Conservation (phyloP, 2,888 invertebrate species). For the Psococerastis gibbosa region DNA sequence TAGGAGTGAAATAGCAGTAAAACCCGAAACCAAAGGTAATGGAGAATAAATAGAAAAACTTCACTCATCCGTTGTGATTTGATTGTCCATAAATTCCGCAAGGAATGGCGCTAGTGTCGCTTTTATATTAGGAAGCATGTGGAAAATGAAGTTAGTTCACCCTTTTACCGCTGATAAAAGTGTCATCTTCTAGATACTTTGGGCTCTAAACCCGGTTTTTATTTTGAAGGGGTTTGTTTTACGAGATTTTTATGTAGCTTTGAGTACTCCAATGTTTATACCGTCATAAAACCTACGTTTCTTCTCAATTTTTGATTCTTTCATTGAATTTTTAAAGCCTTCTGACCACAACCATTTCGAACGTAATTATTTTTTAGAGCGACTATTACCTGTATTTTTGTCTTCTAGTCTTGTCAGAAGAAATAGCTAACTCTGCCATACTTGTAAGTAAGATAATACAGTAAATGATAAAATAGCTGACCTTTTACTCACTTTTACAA, state of each 20-base stretch:
- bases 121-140: constrained; percentile 10
- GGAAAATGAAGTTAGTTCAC: constrained; percentile 10
- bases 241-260: constrained; percentile 10
- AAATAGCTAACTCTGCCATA: too few species aligned
- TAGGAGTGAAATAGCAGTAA: neutral
- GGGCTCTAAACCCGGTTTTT: constrained; percentile 9
- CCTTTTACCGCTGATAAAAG: constrained; percentile 11
- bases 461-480: too few species aligned
- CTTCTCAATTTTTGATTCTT: neutral
- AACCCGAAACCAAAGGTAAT: constrained; percentile 5
- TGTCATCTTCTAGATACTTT: constrained; percentile 9
- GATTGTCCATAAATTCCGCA: constrained; percentile 9
- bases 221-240: constrained; percentile 10
- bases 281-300: constrained; percentile 6
- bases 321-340: too few species aligned
- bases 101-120: constrained; percentile 10
- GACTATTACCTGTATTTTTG: too few species aligned
- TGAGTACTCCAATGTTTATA: constrained; percentile 10
- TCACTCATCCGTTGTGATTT: constrained; percentile 10
- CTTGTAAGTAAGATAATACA: too few species aligned
- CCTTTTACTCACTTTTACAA: too few species aligned
- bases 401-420: too few species aligned
- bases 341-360: too few species aligned
- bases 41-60: constrained; percentile 11
- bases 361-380: too few species aligned